These are phyloP conservation scores for Notothenia coriiceps DNA, from an alignment of 2,113 vertebrate genomes.

Conservation along the genomic window DNA sequence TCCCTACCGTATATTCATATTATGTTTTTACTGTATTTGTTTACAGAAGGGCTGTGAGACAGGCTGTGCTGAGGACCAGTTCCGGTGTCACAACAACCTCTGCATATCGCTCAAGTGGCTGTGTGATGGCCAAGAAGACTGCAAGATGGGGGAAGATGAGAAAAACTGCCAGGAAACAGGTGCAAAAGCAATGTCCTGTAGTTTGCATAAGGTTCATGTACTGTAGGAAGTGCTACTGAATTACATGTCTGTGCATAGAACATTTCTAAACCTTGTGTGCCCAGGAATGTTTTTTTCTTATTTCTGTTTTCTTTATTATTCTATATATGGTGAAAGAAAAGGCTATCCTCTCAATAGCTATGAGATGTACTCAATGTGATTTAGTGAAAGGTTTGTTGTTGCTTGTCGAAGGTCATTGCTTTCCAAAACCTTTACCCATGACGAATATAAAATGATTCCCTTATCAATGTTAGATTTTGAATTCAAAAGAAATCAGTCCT, in stretches of 20 bases:
- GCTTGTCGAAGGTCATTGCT: not conserved
- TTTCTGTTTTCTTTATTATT: not conserved
- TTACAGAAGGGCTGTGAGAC: conserved; percentile 93
- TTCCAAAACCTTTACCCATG: not conserved
- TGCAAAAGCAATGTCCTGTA: not conserved
- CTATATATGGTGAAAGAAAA: not conserved
- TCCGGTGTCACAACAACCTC: conserved; percentile 93
- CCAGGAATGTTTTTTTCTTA: not conserved
- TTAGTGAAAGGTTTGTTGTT: not conserved
- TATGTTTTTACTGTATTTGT: conserved; percentile 1
- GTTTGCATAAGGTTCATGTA: not conserved
- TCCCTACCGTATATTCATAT: not conserved
- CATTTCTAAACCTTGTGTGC: not conserved
- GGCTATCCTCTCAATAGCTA: not conserved
- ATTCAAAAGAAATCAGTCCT: not conserved
- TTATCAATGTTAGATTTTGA: not conserved
- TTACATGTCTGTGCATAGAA: not conserved
- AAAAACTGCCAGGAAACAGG: conserved; percentile 91
- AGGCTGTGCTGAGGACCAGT: conserved; percentile 93
- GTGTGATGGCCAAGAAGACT: conserved; percentile 96
- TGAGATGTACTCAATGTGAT: not conserved
- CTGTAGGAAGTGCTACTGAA: not conserved
- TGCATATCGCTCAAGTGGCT: conserved; percentile 94
- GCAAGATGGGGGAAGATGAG: conserved; percentile 95
- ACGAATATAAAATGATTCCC: not conserved